These are phyloP conservation scores for Bubo scandiacus DNA, from an alignment of 2,113 vertebrate species.

Conservation along the genomic window DNA sequence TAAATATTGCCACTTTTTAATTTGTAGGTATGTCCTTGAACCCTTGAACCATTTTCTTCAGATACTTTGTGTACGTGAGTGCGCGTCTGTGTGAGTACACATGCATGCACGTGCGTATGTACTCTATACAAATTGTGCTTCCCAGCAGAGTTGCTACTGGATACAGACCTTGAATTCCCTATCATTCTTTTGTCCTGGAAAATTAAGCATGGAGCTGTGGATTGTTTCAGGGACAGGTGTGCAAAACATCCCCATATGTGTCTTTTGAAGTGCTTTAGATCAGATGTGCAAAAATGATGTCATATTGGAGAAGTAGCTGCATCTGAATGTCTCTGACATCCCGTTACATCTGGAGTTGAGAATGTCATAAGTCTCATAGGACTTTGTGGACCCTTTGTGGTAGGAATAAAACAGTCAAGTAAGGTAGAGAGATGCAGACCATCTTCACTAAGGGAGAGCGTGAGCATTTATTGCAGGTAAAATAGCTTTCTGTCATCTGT, in stretches of 20 bases:
- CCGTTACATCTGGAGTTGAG: not conserved
- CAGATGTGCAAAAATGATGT: not conserved
- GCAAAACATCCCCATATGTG: not conserved
- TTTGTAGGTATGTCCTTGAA: not conserved
- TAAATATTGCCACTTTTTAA: slow-evolving; percentile 17
- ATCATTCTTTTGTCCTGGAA: not conserved
- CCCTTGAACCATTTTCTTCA: not conserved
- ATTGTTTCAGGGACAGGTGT: not conserved
- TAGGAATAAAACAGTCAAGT: not conserved
- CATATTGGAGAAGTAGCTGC: not conserved
- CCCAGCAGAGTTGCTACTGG: not conserved
- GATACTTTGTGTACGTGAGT: not conserved
- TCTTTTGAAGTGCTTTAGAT: not conserved
- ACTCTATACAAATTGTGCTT: not conserved
- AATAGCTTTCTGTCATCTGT: not conserved
- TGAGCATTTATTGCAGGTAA: not conserved
- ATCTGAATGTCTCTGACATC: not conserved
- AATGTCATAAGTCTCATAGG: not conserved
- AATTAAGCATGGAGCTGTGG: not conserved
- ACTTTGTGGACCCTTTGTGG: not conserved
- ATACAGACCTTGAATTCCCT: not conserved
- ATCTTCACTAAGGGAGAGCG: not conserved
- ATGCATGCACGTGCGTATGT: not conserved
- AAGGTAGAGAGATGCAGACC: not conserved
- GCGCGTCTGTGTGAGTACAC: not conserved